phyloP scores from a whole-genome alignment of 2,888 invertebrate genomes.

The Tachystola acroxantha region DNA sequence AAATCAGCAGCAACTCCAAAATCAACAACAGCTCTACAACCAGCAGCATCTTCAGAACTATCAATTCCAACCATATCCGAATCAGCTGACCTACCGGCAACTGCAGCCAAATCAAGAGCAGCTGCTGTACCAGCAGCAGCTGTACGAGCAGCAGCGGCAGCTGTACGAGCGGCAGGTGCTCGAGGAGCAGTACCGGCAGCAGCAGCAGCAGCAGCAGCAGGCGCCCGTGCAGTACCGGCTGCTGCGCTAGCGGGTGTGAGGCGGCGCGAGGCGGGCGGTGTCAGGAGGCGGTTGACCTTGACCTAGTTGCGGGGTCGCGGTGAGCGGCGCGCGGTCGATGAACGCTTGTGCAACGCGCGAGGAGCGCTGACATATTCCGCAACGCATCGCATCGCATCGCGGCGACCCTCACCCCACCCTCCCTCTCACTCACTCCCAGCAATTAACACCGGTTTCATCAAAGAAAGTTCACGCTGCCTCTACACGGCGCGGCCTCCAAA shows the following conservation, averaged over 20 bases:
- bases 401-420: too few species aligned
- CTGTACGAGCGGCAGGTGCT: slow-evolving; percentile 22
- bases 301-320: slow-evolving; percentile 38
- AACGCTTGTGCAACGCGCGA: slow-evolving; percentile 18
- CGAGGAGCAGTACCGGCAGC: slow-evolving; percentile 29
- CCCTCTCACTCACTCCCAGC: too few species aligned
- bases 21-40: slow-evolving; percentile 13
- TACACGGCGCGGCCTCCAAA: too few species aligned
- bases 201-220: slow-evolving; percentile 20
- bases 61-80: slow-evolving; percentile 15
- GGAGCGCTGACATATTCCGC: background rate
- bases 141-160: slow-evolving; percentile 31
- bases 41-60: slow-evolving; percentile 17
- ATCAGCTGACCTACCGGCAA: slow-evolving; percentile 22
- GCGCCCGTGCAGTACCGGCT: slow-evolving; percentile 38
- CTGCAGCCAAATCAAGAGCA: slow-evolving; percentile 20
- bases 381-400: slow-evolving; percentile 1
- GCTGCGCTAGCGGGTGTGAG: slow-evolving; percentile 23
- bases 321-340: slow-evolving; percentile 6
- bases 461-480: background rate
- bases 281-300: slow-evolving; percentile 53
- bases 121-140: slow-evolving; percentile 25
- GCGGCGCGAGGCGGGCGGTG: slow-evolving; percentile 11
- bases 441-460: too few species aligned
- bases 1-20: slow-evolving; percentile 31